These are phyloP conservation scores for Ganaspis sp. DNA, from an alignment of 1,140 invertebrate species.

Conservation along the genomic window DNA sequence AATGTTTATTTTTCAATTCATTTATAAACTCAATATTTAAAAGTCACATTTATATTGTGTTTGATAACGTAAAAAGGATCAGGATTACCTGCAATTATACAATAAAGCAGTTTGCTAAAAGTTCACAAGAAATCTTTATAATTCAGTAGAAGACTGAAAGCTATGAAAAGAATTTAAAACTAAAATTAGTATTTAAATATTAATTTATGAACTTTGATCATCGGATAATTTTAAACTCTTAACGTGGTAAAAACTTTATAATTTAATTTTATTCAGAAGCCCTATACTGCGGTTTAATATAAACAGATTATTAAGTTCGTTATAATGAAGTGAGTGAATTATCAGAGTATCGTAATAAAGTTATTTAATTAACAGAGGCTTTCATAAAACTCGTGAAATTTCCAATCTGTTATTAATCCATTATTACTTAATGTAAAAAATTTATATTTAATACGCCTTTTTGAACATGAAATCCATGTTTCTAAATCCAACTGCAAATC, in stretches of 20 bases:
- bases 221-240: slow-evolving; percentile 11
- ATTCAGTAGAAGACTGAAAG: background rate
- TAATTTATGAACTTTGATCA: slow-evolving; percentile 23
- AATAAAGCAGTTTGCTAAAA: too few species aligned
- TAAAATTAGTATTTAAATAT: background rate
- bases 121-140: background rate
- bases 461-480: too few species aligned
- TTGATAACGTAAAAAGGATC: too few species aligned
- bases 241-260: slow-evolving; percentile 7
- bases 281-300: slow-evolving; percentile 10
- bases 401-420: background rate
- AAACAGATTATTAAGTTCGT: slow-evolving; percentile 23
- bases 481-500: too few species aligned
- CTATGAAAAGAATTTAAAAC: slow-evolving; percentile 5
- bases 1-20: background rate
- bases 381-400: background rate
- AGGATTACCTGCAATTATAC: too few species aligned
- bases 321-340: slow-evolving; percentile 8
- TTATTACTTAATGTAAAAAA: too few species aligned
- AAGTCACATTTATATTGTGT: too few species aligned
- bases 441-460: too few species aligned
- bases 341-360: background rate
- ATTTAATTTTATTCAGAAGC: slow-evolving; percentile 12
- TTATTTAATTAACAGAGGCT: background rate
- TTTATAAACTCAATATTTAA: too few species aligned